These are phyloP conservation scores for Crotalus tigris DNA, from an alignment of 2,113 vertebrate species.

Conservation along the genomic window DNA sequence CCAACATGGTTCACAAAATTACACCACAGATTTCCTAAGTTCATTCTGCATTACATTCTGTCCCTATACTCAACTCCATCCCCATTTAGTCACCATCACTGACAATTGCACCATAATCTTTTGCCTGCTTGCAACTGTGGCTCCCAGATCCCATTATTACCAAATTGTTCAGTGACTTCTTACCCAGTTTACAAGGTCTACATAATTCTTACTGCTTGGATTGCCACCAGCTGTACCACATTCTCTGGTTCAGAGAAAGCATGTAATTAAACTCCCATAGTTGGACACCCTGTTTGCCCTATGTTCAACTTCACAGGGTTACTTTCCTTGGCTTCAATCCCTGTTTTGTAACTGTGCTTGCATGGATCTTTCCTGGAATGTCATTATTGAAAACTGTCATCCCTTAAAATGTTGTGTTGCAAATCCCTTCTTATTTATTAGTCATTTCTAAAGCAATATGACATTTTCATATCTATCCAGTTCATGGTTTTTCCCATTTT, in stretches of 20 bases:
- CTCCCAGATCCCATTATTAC: not conserved
- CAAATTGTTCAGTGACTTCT: not conserved
- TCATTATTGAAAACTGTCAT: not conserved
- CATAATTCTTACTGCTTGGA: no score
- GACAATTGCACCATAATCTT: not conserved
- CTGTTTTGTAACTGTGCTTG: not conserved
- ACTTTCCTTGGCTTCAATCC: not conserved
- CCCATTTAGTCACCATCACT: not conserved
- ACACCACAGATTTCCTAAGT: not conserved
- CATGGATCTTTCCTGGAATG: not conserved
- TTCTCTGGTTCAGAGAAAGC: not conserved
- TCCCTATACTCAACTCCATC: not conserved
- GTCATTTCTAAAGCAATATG: not conserved
- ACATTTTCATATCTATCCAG: not conserved
- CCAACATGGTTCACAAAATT: not conserved
- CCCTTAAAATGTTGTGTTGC: not conserved
- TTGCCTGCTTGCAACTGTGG: not conserved
- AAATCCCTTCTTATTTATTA: not conserved
- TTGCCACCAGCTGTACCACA: not conserved
- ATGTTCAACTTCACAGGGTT: rapidly evolving
- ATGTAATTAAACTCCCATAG: not conserved
- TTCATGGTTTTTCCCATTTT: not conserved
- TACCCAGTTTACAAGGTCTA: no score
- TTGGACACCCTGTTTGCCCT: no score
- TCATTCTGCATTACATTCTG: not conserved